Evolutionary conservation across 92 coral and sea anemone species (phyloP), one percentile per base, ranked within the genome.

Genomic region (Palythoa heliodiscus): DNA sequence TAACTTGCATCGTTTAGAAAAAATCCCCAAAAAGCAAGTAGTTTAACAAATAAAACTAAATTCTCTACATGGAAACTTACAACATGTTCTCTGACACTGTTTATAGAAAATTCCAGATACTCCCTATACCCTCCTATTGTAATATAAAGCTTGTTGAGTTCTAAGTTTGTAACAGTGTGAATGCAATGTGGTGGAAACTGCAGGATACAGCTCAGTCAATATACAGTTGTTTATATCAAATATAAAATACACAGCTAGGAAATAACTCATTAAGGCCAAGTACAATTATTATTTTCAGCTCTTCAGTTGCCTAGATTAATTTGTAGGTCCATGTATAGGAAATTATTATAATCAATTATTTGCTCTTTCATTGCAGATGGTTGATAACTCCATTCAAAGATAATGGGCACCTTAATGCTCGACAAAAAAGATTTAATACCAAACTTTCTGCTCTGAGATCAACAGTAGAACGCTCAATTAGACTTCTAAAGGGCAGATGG

Each of bases 351-450:
- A 57, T 57, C n/a, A 17, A 57, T 67, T 24, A 40, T n/a, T 40
- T 72, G 57, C 22, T 47, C 23, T 40, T 72, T 16, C 15, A 72
- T 70, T 70, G 25, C 48, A 70, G 78, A 3, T 92, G 95, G 93
- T 84, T 93, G 24, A 90, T 93, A 2, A 86, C 89, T 2, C 96
- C 96, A 35, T 90, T 86, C 25, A 63, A 89, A 68, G 83, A 90
- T 40, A 88, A 93, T 85, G 97, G 96, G 9, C 85, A 87, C 69
- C 70, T 93, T 1, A 83, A 75, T 71, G 78, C 86, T 23, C 81
- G 90, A 5, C 92, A 90, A 73, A 38, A 52, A 70, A 54, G 74
- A 52, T 90, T 92, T 57, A 92, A 88, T 66, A 4, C 7, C 55
- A 83, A 43, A 47, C 78, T 92, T 1, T 92, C 95, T 67, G 55